Conservation (phyloP, 2,888 invertebrate genomes). For the Proisotoma minuta region DNA sequence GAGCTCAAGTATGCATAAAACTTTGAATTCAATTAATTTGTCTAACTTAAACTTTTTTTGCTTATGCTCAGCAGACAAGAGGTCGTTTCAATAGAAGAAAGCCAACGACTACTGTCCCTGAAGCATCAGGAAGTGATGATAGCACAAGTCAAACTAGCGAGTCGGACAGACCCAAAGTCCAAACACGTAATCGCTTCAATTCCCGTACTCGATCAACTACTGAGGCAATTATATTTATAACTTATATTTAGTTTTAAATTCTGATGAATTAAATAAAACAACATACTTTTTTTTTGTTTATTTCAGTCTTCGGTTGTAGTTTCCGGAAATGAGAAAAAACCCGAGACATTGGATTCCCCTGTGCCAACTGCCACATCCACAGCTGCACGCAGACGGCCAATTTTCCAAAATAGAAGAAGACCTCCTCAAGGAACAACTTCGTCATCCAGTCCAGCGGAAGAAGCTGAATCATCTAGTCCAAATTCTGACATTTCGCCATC, state of each 20-base stretch:
- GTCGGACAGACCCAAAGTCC: background rate
- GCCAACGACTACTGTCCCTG: background rate
- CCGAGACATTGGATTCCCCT: slow-evolving; percentile 9
- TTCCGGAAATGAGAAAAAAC: slow-evolving; percentile 15
- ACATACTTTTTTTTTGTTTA: background rate
- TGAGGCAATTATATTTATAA: background rate
- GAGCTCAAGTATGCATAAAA: slow-evolving; percentile 1
- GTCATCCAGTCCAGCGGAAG: slow-evolving; percentile 3
- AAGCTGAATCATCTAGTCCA: slow-evolving; percentile 6
- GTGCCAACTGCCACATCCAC: background rate
- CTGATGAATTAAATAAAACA: background rate
- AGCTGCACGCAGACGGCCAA: slow-evolving; percentile 17
- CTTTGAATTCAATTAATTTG: background rate
- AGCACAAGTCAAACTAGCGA: background rate
- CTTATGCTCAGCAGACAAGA: slow-evolving; percentile 11
- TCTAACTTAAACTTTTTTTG: background rate
- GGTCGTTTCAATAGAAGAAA: slow-evolving; percentile 13
- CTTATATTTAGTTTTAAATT: background rate
- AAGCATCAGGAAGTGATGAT: background rate
- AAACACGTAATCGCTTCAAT: slow-evolving; percentile 19
- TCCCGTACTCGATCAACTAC: slow-evolving; percentile 24
- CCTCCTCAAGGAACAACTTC: slow-evolving; percentile 16
- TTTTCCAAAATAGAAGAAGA: slow-evolving; percentile 29
- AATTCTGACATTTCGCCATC: slow-evolving; percentile 1
- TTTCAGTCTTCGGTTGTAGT: background rate